Percentiles rank a stretch among this genome's conserved stretches.
Evolutionary conservation across 2,888 invertebrate species (phyloP).

Genomic region (Fissipunctia ypsillon): DNA sequence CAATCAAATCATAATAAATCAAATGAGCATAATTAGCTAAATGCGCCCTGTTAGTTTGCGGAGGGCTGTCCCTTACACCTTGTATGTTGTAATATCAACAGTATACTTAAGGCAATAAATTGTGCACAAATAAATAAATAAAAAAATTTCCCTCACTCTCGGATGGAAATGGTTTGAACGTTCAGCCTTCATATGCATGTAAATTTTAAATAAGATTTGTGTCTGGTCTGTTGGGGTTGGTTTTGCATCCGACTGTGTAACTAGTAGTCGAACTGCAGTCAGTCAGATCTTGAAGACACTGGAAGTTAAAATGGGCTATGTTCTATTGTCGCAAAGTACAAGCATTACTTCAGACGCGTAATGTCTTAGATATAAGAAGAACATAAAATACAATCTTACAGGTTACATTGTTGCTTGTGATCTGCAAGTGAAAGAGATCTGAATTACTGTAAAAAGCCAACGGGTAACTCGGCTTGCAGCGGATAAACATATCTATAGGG

Average conservation of each 20-base stretch:
- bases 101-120: no score
- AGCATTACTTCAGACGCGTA: no score
- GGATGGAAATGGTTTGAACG: slow-evolving; percentile 5
- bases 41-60: no score
- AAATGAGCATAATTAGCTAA: no score
- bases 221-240: neutral
- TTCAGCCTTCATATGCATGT: neutral
- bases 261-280: neutral
- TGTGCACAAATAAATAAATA: no score
- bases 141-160: neutral
- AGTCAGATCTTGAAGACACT: neutral
- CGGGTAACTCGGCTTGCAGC: neutral
- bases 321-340: neutral
- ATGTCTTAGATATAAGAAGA: no score
- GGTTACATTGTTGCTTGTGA: no score
- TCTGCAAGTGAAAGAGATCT: neutral
- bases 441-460: neutral
- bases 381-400: no score
- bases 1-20: no score
- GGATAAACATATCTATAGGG: neutral
- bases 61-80: no score
- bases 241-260: neutral
- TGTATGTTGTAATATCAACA: no score
- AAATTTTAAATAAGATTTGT: neutral
- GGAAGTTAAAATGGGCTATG: neutral